Evolutionary conservation across 2,113 vertebrate species (phyloP), one percentile per base, ranked within the genome.

Genomic region (Bubalus kerabau): DNA sequence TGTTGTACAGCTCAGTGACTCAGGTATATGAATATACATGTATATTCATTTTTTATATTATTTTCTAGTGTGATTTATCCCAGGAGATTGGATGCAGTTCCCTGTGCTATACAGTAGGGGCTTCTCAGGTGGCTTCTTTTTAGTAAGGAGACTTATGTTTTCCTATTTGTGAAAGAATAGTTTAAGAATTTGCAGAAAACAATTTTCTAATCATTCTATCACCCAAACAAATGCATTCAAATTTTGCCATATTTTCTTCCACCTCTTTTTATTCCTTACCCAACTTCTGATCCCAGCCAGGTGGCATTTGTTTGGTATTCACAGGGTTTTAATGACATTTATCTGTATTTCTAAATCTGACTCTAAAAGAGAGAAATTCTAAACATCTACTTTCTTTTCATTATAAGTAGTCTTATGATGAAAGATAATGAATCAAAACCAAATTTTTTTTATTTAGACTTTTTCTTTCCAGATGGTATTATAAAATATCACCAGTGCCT

Each of bases 381-480:
- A 71, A 96, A 96, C 40, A 32, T 32, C 7, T 71, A 30, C 5
- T 76, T 87, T 48, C 2, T 97, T 93, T 96, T 67, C 40, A 64
- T 87, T 92, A 43, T 30, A 92, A n/a, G 24, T 78, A 46, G 91
- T 96, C 19, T 92, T 86, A 85, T 40, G n/a, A 90, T 89, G 81
- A 89, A 91, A 80, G 28, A 78, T 43, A 83, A 94, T 94, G 50
- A 95, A 91, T 88, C 84, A 85, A 90, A 91, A 78, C 76, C 67
- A 83, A 94, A 64, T 81, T 84, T 7, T 91, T 89, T 96, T 94
- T 81, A 97, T 59, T 94, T 90, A 80, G 57, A 78, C 16, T 71
- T 82, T 97, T 98, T 67, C 52, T 97, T 98, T 76, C 57, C 67
- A 86, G 46, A 82, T 82, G 32, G 30, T 40, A 76, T 36, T 94